A percentile compares a stretch with the other conserved stretches of the same genome.
Conservation (phyloP, 2,797 vertebrate species). For the Hyperoplus lanceolatus region DNA sequence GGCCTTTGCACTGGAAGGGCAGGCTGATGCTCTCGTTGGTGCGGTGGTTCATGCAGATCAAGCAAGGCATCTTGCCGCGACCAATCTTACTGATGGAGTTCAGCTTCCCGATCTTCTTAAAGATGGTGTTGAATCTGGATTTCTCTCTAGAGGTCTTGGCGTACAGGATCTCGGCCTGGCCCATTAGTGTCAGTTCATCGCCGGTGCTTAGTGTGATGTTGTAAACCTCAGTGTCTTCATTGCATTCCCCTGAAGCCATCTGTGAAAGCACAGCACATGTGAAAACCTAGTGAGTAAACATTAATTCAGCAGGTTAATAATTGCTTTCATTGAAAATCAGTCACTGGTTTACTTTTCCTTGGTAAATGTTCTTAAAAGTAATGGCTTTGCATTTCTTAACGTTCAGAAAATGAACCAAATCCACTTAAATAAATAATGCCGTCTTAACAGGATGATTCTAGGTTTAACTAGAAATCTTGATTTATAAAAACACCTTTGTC, state of each 20-base stretch:
- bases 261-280: conserved; percentile 69
- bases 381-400: not conserved
- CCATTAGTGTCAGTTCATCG: conserved; percentile 98
- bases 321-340: not conserved
- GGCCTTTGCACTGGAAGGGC: conserved; percentile 97
- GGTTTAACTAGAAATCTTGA: not conserved
- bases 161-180: conserved; percentile 98
- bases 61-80: conserved; percentile 97
- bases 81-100: conserved; percentile 96
- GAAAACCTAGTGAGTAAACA: not conserved
- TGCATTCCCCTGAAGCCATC: conserved; percentile 98
- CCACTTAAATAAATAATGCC: not conserved
- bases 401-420: not conserved
- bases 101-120: conserved; percentile 97
- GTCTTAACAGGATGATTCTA: not conserved
- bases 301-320: not conserved
- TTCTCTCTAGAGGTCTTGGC: conserved; percentile 96
- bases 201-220: conserved; percentile 97
- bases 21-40: conserved; percentile 99
- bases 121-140: conserved; percentile 96
- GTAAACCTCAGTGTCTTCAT: conserved; percentile 98
- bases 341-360: not conserved
- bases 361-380: too few relatives aligned
- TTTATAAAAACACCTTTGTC: too few relatives aligned
- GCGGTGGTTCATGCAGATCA: conserved; percentile 99